phyloP scores from a whole-genome alignment of 2,888 invertebrate species.

The Galerucella nymphaeae region DNA sequence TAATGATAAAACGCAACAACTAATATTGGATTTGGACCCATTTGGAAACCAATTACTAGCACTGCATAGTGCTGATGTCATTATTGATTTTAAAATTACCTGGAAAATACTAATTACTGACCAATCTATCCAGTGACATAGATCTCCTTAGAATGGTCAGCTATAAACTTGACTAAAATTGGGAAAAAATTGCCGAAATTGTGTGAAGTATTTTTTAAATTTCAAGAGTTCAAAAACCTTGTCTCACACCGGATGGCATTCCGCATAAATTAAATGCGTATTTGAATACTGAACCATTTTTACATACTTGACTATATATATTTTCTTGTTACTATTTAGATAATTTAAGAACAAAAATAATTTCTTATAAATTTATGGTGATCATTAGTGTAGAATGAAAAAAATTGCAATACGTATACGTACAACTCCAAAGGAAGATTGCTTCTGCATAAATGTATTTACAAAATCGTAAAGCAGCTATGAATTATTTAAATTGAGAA shows the following conservation, averaged over 20 bases:
- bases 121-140: slow-evolving; percentile 8
- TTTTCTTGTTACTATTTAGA: no score
- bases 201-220: no score
- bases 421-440: neutral
- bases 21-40: neutral
- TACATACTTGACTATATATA: no score
- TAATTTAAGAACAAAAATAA: no score
- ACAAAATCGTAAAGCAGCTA: neutral
- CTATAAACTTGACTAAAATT: neutral
- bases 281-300: no score
- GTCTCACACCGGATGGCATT: no score
- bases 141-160: neutral
- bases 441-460: neutral
- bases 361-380: no score
- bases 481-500: neutral
- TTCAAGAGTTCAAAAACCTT: no score
- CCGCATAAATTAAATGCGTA: no score
- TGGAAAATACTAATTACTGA: slow-evolving; percentile 7
- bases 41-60: slow-evolving; percentile 13
- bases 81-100: slow-evolving; percentile 8
- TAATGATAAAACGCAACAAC: slow-evolving; percentile 7
- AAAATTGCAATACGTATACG: neutral
- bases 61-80: slow-evolving; percentile 3
- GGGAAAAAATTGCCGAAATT: neutral
- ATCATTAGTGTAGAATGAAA: no score